Evolutionary conservation across 2,113 vertebrate species (phyloP), one percentile per base, ranked within the genome.

Genomic region (Macaca mulatta): DNA sequence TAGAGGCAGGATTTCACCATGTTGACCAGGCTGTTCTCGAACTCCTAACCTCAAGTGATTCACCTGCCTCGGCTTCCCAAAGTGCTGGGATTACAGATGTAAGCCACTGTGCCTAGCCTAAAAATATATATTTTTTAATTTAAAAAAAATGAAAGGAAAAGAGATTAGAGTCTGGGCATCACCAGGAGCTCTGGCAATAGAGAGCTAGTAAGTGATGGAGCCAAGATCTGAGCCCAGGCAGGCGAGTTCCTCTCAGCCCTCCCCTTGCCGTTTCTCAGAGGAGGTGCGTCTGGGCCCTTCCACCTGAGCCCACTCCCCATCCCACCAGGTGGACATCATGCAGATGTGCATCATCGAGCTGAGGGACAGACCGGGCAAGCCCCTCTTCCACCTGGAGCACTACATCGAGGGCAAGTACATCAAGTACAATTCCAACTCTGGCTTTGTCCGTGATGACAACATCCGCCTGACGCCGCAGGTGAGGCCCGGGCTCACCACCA

Each of bases 361-460:
- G 99, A 99, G 85, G 22, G 98, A 98, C 69, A 98, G 99, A 38
- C 99, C 99, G 0, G 99, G 98, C 25, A 99, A 99, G 89, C 99
- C 99, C 17, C 98, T 99, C 6, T 99, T 99, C 97, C 99, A 99
- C 90, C 98, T 99, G 98, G 99, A 99, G 40, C 99, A 99, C 97
- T 99, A 99, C 98, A 99, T 99, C 8, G 99, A 99, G 98, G 99
- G 99, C 91, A 99, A 99, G 95, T 99, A 99, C 98, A 99, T 99
- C 97, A 99, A 99, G 96, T 99, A 99, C 98, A 99, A 99, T 98
- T 99, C 99, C 72, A 99, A 99, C 98, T 99, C 99, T 0, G 99
- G 99, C 88, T 99, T 99, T 13, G 99, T 99, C 89, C 99, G 99
- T 16, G 99, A 99, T 0, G 99, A 99, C 97, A 99, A 99, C 98